phyloP scores from a whole-genome alignment of 2,797 vertebrate species.

The Todus mexicanus region DNA sequence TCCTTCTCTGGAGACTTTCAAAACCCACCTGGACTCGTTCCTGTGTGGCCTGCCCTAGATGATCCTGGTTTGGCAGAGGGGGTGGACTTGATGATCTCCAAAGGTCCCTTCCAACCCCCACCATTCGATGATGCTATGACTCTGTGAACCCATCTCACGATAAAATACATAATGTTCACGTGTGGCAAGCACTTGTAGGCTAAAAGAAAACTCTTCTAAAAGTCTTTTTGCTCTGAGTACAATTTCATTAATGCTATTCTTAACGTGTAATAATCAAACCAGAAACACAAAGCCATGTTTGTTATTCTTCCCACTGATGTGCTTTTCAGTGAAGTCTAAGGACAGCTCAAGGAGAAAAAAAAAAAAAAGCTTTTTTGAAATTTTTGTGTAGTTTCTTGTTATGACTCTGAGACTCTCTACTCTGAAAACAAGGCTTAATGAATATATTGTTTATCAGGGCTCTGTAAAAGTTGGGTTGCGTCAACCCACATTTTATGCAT shows the following conservation, averaged over 20 bases:
- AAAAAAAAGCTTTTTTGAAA: background rate
- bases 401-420: background rate
- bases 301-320: background rate
- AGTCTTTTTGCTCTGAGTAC: background rate
- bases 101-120: too few relatives aligned
- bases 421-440: constrained; percentile 4
- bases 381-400: background rate
- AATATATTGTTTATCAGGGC: background rate
- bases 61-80: too few relatives aligned
- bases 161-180: background rate
- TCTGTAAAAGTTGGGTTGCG: background rate
- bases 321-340: background rate
- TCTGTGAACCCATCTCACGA: background rate
- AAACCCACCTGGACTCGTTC: too few relatives aligned
- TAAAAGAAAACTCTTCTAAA: background rate
- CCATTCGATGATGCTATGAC: too few relatives aligned
- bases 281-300: background rate
- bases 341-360: background rate
- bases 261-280: background rate
- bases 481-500: background rate
- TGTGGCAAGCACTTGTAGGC: background rate
- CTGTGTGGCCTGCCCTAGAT: too few relatives aligned
- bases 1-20: too few relatives aligned
- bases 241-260: background rate
- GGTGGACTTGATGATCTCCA: too few relatives aligned